Base-by-base conservation (phyloP, 2,797 vertebrate species). In the Podarcis lilfordi region DNA sequence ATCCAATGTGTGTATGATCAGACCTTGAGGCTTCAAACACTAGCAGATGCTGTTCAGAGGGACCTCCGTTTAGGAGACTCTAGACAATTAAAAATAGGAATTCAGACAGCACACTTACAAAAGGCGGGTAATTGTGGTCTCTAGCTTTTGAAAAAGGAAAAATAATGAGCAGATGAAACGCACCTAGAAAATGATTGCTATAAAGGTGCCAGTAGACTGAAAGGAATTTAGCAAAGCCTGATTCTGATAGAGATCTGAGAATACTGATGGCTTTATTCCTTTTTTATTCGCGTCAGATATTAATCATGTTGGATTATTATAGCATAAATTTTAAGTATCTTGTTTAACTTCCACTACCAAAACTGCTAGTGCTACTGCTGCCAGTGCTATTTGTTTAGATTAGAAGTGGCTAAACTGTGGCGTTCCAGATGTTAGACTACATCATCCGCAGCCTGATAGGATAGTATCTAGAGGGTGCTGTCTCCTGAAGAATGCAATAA, bases 1-100 rank as follows among this genome's bases (percentile, higher is more conserved):
- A 66, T 90, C 37, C 55, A 87, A 68, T 68, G 89, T 79, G 89
- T 37, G 76, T 88, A 82, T 0, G 80, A 87, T 78, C 45, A 61
- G 69, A 37, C 25, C 32, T 45, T 82, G 9, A 69, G 82, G 76
- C 55, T 82, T 90, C 89, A 91, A 91, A 88, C 6, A 91, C 76
- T 83, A 69, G 40, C 2, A 86, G 88, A 83, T 90, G 86, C 37
- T 86, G 10, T 86, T 89, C 88, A 90, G 76, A 71, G 40, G 89
- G 88, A 71, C 4, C 66, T 78, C n/a, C 50, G 50, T 40, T 45
- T 19, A 85, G 72, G 43, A 86, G 72, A 82, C 88, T 89, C 82
- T 77, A 80, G 80, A 13, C 66, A 32, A 68, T 86, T 78, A 91
- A 94, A 87, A 64, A 86, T 82, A 88, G 10, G 88, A 91, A 92